Conservation (phyloP, 2,888 invertebrate species). For the Xestoiulus laeticollis region DNA sequence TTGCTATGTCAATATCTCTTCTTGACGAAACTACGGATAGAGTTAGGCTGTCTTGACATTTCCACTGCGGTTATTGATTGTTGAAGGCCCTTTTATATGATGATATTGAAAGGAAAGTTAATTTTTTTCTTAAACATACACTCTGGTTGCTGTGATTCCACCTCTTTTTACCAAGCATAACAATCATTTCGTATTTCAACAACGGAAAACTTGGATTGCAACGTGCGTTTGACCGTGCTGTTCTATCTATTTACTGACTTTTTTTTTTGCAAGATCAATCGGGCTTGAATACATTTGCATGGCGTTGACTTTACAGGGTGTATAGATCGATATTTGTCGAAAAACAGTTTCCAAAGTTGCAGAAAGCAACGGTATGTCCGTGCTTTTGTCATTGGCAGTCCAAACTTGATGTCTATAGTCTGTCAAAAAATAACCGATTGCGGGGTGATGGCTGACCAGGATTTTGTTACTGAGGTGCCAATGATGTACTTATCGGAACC, state of each 20-base stretch:
- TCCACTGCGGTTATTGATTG: neutral
- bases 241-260: neutral
- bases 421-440: neutral
- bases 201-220: neutral
- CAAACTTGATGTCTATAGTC: neutral
- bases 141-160: neutral
- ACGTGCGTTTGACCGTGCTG: constrained; percentile 30
- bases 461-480: neutral
- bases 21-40: neutral
- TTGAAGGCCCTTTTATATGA: neutral
- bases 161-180: neutral
- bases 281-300: neutral
- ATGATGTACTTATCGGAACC: neutral
- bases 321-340: neutral
- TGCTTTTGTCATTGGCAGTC: neutral
- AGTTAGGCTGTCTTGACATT: neutral
- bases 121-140: constrained; percentile 27
- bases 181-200: constrained; percentile 4
- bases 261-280: neutral
- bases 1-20: neutral
- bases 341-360: neutral
- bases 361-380: neutral
- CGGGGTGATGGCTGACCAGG: neutral
- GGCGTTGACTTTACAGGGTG: constrained; percentile 20
- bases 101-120: neutral